Conservation (phyloP, 2,888 invertebrate genomes). For the Rotaria sp. region DNA sequence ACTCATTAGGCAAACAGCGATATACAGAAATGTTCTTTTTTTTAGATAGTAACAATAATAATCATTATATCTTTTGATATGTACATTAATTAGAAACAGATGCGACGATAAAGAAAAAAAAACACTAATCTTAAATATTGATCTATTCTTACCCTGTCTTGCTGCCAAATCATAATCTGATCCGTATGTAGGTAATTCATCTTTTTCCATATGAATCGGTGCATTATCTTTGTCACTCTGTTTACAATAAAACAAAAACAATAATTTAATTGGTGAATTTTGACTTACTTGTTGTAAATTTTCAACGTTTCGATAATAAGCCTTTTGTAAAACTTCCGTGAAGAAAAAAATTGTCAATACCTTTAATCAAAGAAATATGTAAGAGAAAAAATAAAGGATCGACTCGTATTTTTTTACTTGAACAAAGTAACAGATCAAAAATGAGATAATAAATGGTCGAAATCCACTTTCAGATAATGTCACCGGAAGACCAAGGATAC, state of each 20-base stretch:
- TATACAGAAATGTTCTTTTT: background rate
- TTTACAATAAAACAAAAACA: background rate
- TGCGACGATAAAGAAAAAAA: background rate
- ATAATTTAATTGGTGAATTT: background rate
- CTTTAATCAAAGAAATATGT: background rate
- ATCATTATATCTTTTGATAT: background rate
- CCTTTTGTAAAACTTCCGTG: slow-evolving; percentile 23
- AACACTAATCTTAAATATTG: background rate
- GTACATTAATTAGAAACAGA: background rate
- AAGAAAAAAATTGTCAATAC: slow-evolving; percentile 17
- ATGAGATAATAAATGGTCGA: slow-evolving; percentile 51
- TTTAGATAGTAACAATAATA: background rate
- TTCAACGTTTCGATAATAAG: slow-evolving; percentile 4
- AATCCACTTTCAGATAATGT: slow-evolving; percentile 49
- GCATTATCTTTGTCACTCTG: slow-evolving; percentile 23
- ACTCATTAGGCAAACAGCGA: background rate
- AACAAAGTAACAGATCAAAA: slow-evolving; percentile 47
- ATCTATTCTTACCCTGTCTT: slow-evolving; percentile 1
- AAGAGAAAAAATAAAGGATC: background rate
- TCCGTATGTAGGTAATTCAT: background rate
- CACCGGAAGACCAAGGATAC: slow-evolving; percentile 53
- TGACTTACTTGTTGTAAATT: background rate
- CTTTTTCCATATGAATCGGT: slow-evolving; percentile 7
- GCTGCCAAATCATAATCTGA: slow-evolving; percentile 20
- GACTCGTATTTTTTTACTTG: slow-evolving; percentile 47